Percentiles rank a stretch among this genome's conserved stretches.
Conservation (phyloP, 2,797 vertebrate genomes). For the Halcyon badia region DNA sequence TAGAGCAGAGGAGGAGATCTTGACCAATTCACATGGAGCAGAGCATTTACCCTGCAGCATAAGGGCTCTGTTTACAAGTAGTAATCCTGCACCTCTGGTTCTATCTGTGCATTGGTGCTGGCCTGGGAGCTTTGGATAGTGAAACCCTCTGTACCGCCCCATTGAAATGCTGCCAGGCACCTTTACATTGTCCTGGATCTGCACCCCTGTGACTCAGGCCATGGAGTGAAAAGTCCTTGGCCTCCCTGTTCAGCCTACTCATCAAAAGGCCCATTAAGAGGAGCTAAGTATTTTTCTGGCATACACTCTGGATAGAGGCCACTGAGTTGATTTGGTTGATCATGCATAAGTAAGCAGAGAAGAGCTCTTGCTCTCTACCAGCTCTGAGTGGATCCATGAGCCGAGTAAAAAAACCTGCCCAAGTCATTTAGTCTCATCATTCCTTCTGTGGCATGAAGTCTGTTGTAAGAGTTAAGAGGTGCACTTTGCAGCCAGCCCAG, state of each 20-base stretch:
- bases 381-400: background rate
- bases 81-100: accelerated
- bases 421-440: background rate
- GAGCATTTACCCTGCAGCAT: background rate
- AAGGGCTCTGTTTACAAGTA: background rate
- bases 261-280: background rate
- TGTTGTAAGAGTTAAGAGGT: background rate
- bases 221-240: background rate
- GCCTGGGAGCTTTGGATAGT: background rate
- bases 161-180: background rate
- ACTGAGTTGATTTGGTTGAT: background rate
- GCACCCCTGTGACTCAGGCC: background rate
- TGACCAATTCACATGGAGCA: background rate
- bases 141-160: background rate
- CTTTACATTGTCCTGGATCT: background rate
- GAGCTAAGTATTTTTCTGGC: background rate
- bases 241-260: background rate
- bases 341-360: background rate
- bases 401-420: background rate
- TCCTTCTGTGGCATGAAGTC: background rate
- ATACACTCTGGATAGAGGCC: background rate
- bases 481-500: background rate
- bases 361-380: background rate
- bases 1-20: background rate
- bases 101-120: background rate